Evolutionary conservation across 2,113 vertebrate species (phyloP).

Genomic region (Pleuronectes platessa): DNA sequence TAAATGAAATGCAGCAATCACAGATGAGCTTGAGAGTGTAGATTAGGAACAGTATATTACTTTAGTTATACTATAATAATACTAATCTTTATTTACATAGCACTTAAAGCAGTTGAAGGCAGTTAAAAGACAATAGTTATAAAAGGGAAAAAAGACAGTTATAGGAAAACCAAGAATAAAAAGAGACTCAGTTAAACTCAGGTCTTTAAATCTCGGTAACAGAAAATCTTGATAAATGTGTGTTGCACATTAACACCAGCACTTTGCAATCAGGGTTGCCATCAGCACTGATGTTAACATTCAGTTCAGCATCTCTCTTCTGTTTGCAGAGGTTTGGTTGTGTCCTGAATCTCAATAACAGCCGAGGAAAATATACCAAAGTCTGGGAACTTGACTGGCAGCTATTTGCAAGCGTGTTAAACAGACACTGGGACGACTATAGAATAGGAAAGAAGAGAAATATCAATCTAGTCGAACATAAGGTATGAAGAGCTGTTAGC

Average conservation of each 20-base stretch:
- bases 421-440: not conserved
- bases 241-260: slow-evolving; percentile 25
- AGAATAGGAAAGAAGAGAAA: not conserved
- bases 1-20: not conserved
- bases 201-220: too few relatives aligned
- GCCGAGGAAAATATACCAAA: slow-evolving; percentile 26
- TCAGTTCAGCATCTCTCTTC: slow-evolving; percentile 41
- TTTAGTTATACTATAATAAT: too few relatives aligned
- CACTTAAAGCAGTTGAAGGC: too few relatives aligned
- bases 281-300: slow-evolving; percentile 52
- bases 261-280: slow-evolving; percentile 40
- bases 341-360: slow-evolving; percentile 58
- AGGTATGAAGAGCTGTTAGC: not conserved
- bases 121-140: too few relatives aligned
- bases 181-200: too few relatives aligned
- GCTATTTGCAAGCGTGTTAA: slow-evolving; percentile 1
- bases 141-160: too few relatives aligned
- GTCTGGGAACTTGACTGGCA: slow-evolving; percentile 27
- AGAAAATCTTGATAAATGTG: not conserved
- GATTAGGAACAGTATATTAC: too few relatives aligned
- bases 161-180: too few relatives aligned
- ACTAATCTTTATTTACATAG: too few relatives aligned
- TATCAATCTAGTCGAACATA: not conserved
- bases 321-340: slow-evolving; percentile 45
- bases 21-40: too few relatives aligned